Evolutionary conservation across 2,888 invertebrate genomes (phyloP).

Genomic region (Anoplius nigerrimus): DNA sequence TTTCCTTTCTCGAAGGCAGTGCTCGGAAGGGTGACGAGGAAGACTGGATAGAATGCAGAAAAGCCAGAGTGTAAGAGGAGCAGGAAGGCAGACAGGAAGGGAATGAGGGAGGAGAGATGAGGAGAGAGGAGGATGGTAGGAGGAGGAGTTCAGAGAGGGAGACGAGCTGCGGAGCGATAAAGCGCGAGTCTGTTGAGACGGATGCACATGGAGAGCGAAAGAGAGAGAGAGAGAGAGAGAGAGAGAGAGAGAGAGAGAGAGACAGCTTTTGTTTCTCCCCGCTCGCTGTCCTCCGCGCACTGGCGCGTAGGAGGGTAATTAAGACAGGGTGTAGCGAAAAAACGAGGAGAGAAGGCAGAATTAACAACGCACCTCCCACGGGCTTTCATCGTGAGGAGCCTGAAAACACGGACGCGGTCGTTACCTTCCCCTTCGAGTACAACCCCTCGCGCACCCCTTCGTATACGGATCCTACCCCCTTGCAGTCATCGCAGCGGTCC

Average conservation of each 20-base stretch:
- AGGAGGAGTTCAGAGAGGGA: neutral
- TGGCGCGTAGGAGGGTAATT: conserved; percentile 45
- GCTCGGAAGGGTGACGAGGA: neutral
- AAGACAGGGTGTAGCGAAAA: conserved; percentile 29
- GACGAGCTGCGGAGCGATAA: neutral
- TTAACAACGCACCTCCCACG: too few species aligned
- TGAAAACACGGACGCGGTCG: conserved; percentile 36
- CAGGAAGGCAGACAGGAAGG: conserved; percentile 5
- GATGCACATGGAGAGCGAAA: conserved; percentile 22
- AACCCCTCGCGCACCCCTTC: too few species aligned
- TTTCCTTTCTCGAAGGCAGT: neutral
- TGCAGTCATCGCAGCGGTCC: too few species aligned
- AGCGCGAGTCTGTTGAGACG: neutral
- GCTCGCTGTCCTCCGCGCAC: conserved; percentile 34
- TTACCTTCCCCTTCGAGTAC: conserved; percentile 33
- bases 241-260: conserved; percentile 19
- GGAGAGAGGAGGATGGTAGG: neutral
- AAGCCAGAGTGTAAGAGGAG: neutral
- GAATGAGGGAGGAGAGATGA: neutral
- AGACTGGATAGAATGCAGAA: neutral
- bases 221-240: conserved; percentile 18
- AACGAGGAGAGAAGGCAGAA: conserved; percentile 12
- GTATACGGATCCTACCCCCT: too few species aligned
- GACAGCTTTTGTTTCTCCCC: conserved; percentile 40
- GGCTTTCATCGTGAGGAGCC: conserved; percentile 14